These are phyloP conservation scores for Calcarius lapponicus DNA, from an alignment of 2,797 vertebrate species.

Conservation along the genomic window DNA sequence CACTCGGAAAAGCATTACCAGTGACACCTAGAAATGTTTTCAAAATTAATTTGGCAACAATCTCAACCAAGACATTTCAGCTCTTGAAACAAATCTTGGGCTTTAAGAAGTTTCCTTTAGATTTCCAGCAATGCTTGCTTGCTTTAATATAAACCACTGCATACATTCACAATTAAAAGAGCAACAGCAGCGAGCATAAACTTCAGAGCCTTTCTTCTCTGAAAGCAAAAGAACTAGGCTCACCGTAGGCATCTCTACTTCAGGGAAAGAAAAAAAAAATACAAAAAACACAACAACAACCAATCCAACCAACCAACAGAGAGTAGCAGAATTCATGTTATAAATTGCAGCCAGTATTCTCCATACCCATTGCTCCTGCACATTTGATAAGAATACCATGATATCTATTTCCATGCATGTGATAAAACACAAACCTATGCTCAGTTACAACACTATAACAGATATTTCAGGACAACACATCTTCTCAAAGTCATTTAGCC, in stretches of 20 bases:
- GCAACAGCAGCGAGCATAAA: fast-evolving
- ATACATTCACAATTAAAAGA: not conserved
- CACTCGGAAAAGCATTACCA: not conserved
- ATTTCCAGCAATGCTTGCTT: not conserved
- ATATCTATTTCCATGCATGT: not conserved
- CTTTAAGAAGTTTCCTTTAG: not conserved
- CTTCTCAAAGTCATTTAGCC: not conserved
- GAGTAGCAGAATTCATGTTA: not conserved
- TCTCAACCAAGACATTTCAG: not conserved
- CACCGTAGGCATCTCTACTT: not conserved
- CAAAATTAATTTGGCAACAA: not conserved
- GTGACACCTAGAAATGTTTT: not conserved
- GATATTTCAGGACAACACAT: not conserved
- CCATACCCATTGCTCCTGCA: fast-evolving
- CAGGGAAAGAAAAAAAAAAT: not conserved
- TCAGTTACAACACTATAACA: not conserved
- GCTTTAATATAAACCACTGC: not conserved
- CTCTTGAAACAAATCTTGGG: not conserved
- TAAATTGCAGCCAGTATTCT: not conserved
- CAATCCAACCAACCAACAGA: not conserved
- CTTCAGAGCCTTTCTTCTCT: not conserved
- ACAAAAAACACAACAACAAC: not conserved
- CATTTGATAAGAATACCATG: not conserved
- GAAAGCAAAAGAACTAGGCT: not conserved
- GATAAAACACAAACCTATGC: not conserved